Evolutionary conservation across 2,888 invertebrate species (phyloP).

Genomic region (Frankliniella fusca): DNA sequence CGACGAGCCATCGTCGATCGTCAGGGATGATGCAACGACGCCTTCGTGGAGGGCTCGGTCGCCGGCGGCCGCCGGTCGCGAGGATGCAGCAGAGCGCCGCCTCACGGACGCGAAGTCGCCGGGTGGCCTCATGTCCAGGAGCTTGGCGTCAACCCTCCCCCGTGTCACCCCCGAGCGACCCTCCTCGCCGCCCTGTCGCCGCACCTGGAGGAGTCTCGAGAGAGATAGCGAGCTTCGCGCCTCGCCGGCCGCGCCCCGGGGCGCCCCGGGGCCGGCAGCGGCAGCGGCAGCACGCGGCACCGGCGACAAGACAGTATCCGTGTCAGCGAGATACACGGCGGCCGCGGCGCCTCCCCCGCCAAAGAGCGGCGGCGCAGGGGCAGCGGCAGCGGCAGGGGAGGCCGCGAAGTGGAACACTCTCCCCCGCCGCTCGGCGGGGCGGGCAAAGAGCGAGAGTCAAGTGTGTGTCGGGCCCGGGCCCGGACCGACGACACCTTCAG

Average conservation of each 20-base stretch:
- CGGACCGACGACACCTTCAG: not conserved
- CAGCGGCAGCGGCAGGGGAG: not conserved
- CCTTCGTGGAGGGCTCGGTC: not conserved
- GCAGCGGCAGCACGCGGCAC: too few species aligned
- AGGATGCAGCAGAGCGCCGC: too few species aligned
- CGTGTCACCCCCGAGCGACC: not conserved
- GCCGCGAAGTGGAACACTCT: constrained; percentile 13
- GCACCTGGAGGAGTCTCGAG: not conserved
- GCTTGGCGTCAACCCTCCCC: too few species aligned
- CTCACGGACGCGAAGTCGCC: too few species aligned
- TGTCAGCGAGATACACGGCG: not conserved
- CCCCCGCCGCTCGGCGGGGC: not conserved
- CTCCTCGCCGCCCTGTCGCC: not conserved
- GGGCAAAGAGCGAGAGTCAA: not conserved
- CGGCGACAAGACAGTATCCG: not conserved
- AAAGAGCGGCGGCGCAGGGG: not conserved
- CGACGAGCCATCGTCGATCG: not conserved
- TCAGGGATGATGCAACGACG: not conserved
- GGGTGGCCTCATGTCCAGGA: too few species aligned
- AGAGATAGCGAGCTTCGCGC: not conserved
- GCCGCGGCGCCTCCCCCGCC: not conserved
- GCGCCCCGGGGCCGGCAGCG: not conserved
- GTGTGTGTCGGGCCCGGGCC: not conserved
- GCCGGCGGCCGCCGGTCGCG: too few species aligned
- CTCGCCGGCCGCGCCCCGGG: not conserved